Base-by-base conservation (phyloP, 2,797 vertebrate species). In the Limosa lapponica region DNA sequence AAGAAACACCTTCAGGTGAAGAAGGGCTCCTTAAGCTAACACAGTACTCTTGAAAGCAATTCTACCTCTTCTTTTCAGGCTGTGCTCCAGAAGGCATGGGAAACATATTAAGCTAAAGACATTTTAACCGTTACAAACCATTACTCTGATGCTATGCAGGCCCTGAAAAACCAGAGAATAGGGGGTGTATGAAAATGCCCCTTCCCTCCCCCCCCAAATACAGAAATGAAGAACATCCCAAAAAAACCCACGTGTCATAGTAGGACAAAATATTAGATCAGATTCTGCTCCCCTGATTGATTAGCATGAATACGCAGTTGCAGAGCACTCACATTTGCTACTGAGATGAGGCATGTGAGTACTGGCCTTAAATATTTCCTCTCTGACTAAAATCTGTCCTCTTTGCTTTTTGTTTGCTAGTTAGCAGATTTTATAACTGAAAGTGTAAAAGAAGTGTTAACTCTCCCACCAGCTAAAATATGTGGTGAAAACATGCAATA, bases 231-330 rank as follows among this genome's bases (percentile, higher is more conserved):
- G 23, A 67, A 48, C 1, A 2, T 25, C 16, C 17, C 51, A 52
- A 70, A 22, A 92, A 64, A 61, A 0, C 13, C 22, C 1, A 59
- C 37, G 3, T 12, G 11, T 17, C 12, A 1, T 17, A 36, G 5
- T 12, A 79, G 24, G 43, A 46, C 9, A 41, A 84, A 36, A 41
- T 7, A 37, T 27, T 48, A 28, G 32, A 36, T 61, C 10, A 22
- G 27, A n/a, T 62, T 58, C 62, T 58, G 30, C 6, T 79, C 10
- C 37, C 28, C 51, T 75, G 46, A 32, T 51, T 39, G 69, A 27
- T 51, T 58, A 58, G 19, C 1, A 1, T 41, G 49, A 61, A 30
- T 36, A 61, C 19, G 16, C 11, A 41, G 37, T 28, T 75, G 27
- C 28, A 65, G 54, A 71, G 23, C 25, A 30, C 4, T 59, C 23